Evolutionary conservation across 2,888 invertebrate species (phyloP), one percentile per base, ranked within the genome.

Genomic region (Rhingia rostrata): DNA sequence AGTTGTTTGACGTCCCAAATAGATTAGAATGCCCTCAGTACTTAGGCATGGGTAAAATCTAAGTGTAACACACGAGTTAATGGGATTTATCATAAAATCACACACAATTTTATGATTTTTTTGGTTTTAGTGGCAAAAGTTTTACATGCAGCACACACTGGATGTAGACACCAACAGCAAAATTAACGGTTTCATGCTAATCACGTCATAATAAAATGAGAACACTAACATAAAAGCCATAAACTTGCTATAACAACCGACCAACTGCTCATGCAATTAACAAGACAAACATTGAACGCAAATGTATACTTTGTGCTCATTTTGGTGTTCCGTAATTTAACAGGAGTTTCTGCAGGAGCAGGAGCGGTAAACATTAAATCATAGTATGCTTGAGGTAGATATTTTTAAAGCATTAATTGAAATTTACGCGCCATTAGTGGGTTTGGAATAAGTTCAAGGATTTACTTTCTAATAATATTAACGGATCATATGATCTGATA

Each of bases 211-310:
- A 14, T 37, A 32, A 6, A 77, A 61, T 14, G 53, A 63, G 30
- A 73, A 73, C 45, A 60, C 12, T 7, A 10, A 9, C 32, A 9
- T 37, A 49, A 63, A 37, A 66, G 10, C 12, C 5, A 53, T 14
- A 6, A 39, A 51, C 37, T 14, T 43, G 4, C 22, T 32, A 35
- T 33, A 41, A 45, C 45, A 53, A 37, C 22, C 41, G 61, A 35
- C 43, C 39, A 30, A 33, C 6, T 22, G 53, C 45, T 60, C 12
- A 14, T 37, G 60, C 60, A 75, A 66, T 75, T 66, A 67, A 67
- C 75, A 75, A 75, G 66, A 53, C 58, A 75, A 75, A 75, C 75
- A 66, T 41, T 58, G 49, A 9, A 41, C 9, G 14, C 66, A 66
- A 74, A 74, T 66, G 56, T 49, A 58, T 63, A 10, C 54, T 47